These are phyloP conservation scores for Rhopalosiphum nymphaeae DNA, from an alignment of 2,888 invertebrate species.

Conservation along the genomic window DNA sequence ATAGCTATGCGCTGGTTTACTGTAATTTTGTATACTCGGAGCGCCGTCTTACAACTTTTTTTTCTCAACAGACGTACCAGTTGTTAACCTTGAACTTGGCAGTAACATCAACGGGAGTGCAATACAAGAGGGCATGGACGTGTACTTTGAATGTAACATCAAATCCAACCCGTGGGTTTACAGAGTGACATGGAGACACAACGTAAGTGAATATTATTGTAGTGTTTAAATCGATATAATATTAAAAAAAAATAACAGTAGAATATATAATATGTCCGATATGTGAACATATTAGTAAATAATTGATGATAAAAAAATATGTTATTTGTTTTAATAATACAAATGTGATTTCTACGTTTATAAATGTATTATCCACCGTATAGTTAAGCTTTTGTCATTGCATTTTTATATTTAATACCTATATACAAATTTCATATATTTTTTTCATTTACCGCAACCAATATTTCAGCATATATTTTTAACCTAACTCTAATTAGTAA, in stretches of 20 bases:
- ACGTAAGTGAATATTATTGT: conserved; percentile 73
- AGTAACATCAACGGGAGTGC: conserved; percentile 83
- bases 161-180: conserved; percentile 88
- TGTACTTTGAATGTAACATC: conserved; percentile 92
- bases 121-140: conserved; percentile 89
- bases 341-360: background rate
- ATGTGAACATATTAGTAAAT: background rate
- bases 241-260: background rate
- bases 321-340: too few relatives aligned
- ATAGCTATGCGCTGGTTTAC: background rate
- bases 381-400: background rate
- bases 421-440: background rate
- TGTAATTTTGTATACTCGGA: background rate
- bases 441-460: background rate
- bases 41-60: conserved; percentile 28
- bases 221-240: background rate
- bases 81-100: conserved; percentile 85
- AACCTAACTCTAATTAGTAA: background rate
- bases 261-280: too few relatives aligned
- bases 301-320: too few relatives aligned
- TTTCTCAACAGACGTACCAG: conserved; percentile 80
- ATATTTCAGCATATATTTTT: background rate
- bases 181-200: conserved; percentile 83
- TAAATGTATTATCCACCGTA: background rate
- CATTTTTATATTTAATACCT: background rate